Percentiles rank a stretch among this genome's conserved stretches.
Conservation (phyloP, 2,888 invertebrate species). For the Melanostoma scalare region DNA sequence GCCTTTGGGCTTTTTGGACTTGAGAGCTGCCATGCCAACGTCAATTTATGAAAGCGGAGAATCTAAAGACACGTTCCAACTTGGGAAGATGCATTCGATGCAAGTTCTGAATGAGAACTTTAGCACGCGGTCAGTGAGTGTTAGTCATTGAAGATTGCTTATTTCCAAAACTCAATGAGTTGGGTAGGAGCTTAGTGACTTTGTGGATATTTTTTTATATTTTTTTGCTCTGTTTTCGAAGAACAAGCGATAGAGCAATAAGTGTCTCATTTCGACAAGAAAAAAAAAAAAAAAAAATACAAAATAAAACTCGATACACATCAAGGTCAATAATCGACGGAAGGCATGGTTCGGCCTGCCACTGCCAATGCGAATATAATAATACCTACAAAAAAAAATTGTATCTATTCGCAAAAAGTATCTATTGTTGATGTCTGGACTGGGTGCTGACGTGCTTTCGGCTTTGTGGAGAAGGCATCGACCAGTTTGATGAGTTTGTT, state of each 20-base stretch:
- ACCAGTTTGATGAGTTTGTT: conserved; percentile 48
- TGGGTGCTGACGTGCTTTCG: not conserved
- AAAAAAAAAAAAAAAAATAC: conserved; percentile 24
- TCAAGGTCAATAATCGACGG: conserved; percentile 52
- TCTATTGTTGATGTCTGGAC: conserved; percentile 26
- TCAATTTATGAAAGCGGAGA: not conserved
- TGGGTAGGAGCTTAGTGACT: not conserved
- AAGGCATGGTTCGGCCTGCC: not conserved
- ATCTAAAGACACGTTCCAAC: not conserved
- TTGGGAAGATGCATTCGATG: conserved; percentile 22
- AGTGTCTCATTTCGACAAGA: conserved; percentile 31
- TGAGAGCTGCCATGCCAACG: too few relatives aligned
- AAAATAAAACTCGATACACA: conserved; percentile 30
- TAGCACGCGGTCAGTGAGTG: conserved; percentile 41
- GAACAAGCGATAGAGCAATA: not conserved
- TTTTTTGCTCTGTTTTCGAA: too few relatives aligned
- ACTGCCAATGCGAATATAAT: not conserved
- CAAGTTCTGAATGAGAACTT: conserved; percentile 20
- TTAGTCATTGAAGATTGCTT: conserved; percentile 32
- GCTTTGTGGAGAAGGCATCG: conserved; percentile 22
- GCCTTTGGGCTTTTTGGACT: not conserved
- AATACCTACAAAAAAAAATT: too few relatives aligned
- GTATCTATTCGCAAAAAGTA: conserved; percentile 26
- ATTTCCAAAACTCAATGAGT: conserved; percentile 6
- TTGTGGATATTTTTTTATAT: too few relatives aligned